These are phyloP conservation scores for Merops nubicus DNA, from an alignment of 2,113 vertebrate genomes.

Conservation along the genomic window DNA sequence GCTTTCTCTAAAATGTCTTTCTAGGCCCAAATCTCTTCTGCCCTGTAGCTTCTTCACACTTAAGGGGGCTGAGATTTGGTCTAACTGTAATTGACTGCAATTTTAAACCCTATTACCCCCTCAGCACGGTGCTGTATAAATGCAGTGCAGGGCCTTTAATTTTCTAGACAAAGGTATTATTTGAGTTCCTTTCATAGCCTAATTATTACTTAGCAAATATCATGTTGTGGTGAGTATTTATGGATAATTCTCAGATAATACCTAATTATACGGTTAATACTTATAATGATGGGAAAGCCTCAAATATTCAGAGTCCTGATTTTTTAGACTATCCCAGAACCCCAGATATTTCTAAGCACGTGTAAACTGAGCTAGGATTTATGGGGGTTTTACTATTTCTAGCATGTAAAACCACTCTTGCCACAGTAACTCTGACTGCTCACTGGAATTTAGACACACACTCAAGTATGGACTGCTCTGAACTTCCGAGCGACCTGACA, in stretches of 20 bases:
- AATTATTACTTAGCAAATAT: conserved; percentile 61
- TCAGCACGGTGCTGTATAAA: conserved; percentile 8
- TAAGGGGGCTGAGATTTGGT: conserved; percentile 1
- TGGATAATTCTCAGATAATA: conserved; percentile 59
- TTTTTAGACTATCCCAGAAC: background rate
- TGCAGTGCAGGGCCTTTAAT: conserved; percentile 19
- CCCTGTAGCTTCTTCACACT: background rate
- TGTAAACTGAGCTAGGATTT: background rate
- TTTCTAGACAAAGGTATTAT: conserved; percentile 56
- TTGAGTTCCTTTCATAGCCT: conserved; percentile 39
- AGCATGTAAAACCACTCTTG: background rate
- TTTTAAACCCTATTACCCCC: conserved; percentile 52
- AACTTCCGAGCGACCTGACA: background rate
- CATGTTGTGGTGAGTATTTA: conserved; percentile 51
- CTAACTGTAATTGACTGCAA: background rate
- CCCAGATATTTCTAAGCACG: background rate
- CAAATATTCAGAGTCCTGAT: background rate
- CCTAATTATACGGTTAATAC: conserved; percentile 47
- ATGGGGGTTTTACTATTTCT: background rate
- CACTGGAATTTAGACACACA: background rate
- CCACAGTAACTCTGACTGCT: background rate
- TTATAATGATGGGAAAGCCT: conserved; percentile 41
- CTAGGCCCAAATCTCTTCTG: background rate
- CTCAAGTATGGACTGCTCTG: background rate
- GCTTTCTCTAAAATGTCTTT: background rate